Evolutionary conservation across 2,113 vertebrate genomes (phyloP).

Genomic region (Corythaixoides concolor): DNA sequence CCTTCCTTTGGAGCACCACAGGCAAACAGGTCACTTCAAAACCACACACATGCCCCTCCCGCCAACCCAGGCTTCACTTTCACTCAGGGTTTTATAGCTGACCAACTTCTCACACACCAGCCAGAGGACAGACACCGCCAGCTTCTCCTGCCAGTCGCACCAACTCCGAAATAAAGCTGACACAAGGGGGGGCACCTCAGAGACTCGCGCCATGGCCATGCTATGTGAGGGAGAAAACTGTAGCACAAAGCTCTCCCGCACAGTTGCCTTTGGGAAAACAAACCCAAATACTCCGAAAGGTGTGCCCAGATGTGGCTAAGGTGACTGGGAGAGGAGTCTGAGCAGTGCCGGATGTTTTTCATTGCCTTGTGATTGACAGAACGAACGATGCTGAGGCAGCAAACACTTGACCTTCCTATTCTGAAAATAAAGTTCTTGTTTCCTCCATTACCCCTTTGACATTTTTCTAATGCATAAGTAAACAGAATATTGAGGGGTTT

Average conservation of each 20-base stretch:
- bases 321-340: neutral
- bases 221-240: neutral
- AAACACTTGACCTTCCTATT: neutral
- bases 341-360: neutral
- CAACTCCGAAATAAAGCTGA: neutral
- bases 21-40: neutral
- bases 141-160: neutral
- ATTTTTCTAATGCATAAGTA: neutral
- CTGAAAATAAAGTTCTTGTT: neutral
- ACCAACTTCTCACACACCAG: neutral
- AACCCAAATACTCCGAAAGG: neutral
- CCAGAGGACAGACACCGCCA: neutral
- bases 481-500: neutral
- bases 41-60: neutral
- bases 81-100: neutral
- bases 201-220: fast-evolving
- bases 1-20: neutral
- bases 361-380: neutral
- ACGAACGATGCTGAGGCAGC: neutral
- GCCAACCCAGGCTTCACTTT: neutral
- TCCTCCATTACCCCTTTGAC: neutral
- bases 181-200: neutral
- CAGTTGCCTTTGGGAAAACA: neutral
- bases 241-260: neutral
- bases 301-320: neutral